Percentiles rank a stretch among this genome's conserved stretches.
Conservation (phyloP, 1,140 invertebrate species). For the Gryllus bimaculatus region DNA sequence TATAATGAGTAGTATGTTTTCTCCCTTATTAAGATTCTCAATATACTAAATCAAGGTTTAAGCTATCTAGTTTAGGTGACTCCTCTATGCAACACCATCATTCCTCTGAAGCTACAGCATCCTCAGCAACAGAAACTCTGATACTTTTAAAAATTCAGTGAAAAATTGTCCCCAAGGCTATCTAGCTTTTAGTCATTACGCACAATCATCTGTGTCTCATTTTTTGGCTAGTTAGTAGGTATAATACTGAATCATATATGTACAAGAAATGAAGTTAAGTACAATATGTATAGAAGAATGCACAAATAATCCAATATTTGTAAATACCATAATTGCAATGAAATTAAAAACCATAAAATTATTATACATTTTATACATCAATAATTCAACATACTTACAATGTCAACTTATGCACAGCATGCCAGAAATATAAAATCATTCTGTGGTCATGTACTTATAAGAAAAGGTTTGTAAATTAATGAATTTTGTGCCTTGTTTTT, state of each 20-base stretch:
- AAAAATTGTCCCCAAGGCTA: not conserved
- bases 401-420: not conserved
- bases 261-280: not conserved
- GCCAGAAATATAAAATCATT: not conserved
- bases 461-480: not conserved
- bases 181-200: not conserved
- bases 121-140: not conserved
- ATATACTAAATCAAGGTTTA: conserved; percentile 6
- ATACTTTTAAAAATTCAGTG: not conserved
- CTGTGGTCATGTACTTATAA: not conserved
- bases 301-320: conserved; percentile 1
- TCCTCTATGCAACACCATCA: not conserved
- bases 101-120: conserved; percentile 3
- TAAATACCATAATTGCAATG: not conserved
- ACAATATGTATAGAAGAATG: conserved; percentile 2
- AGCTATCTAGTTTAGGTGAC: not conserved
- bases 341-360: not conserved
- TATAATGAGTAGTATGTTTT: not conserved
- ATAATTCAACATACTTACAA: not conserved
- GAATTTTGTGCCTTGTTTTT: not conserved
- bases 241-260: conserved; percentile 1
- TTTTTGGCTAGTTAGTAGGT: not conserved
- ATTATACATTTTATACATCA: not conserved
- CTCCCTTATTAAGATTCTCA: not conserved
- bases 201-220: not conserved